Evolutionary conservation across 2,113 vertebrate genomes (phyloP).

Genomic region (Condylura cristata): DNA sequence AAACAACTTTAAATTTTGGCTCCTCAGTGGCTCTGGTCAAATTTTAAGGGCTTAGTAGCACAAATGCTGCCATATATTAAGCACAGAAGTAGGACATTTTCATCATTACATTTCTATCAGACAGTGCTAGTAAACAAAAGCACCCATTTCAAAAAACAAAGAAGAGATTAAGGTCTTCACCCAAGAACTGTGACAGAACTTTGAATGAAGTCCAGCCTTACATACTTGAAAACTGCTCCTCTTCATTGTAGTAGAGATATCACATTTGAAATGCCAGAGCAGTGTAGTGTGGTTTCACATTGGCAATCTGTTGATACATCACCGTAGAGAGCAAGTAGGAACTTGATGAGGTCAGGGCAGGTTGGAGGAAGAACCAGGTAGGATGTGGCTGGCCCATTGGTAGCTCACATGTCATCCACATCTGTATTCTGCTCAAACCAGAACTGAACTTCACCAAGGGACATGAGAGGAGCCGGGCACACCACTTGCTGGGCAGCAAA

Average conservation of each 20-base stretch:
- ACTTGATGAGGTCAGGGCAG: background rate
- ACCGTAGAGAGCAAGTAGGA: background rate
- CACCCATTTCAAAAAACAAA: background rate
- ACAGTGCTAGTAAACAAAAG: background rate
- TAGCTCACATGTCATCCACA: fast-evolving
- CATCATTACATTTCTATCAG: background rate
- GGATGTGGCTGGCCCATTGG: background rate
- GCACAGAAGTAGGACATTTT: background rate
- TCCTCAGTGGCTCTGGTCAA: background rate
- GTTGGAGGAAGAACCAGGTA: background rate
- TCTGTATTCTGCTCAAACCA: background rate
- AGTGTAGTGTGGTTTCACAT: background rate
- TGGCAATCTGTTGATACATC: background rate
- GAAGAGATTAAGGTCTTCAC: background rate
- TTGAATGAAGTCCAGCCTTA: background rate
- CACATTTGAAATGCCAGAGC: background rate
- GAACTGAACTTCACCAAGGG: background rate
- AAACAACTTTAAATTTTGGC: background rate
- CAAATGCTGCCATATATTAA: background rate
- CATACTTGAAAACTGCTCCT: background rate
- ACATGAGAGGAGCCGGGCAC: background rate
- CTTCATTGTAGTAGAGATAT: background rate
- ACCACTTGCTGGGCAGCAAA: background rate
- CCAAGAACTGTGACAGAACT: background rate
- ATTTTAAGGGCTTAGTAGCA: background rate